Base-by-base conservation (phyloP, 2,113 vertebrate species). In the Pseudopipra pipra region DNA sequence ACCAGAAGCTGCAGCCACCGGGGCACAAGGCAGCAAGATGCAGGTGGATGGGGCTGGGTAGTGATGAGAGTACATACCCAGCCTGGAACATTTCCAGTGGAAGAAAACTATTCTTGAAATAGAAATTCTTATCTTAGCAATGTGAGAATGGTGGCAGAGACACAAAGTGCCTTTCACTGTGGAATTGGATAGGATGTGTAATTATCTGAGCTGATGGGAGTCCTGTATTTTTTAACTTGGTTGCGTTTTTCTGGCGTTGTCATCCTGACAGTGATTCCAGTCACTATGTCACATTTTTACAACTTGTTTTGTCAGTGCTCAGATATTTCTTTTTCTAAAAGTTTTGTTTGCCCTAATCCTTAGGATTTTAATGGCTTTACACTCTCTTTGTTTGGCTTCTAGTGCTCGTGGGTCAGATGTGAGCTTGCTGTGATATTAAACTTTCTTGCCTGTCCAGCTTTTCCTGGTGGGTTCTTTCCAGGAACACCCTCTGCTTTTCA, bases 91-190 rank as follows among this genome's bases (percentile, higher is more conserved):
- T 55, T 63, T 85, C 85, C 95, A 67, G 56, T 5, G 58, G 55
- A n/a, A 66, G 72, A 44, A 85, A 96, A 95, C 73, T 4, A 35
- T 58, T 75, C 93, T 95, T 94, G 87, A 91, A 96, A 96, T 83
- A 96, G 89, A 85, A 96, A 73, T 74, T 85, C 75, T 79, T 91
- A 24, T 67, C 89, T 87, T 79, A 76, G 74, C 71, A 43, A 13
- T 30, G 63, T 54, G 71, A 70, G 93, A 37, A 82, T 62, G 77
- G 71, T 79, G 81, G 85, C 91, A 95, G 94, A 91, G 19, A 37
- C 87, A 68, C 73, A 71, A 81, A 93, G 73, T 70, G 74, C 58
- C 74, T 95, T 92, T 79, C 4, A 17, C 49, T 54, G 62, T 55
- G 55, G 77, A 49, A 44, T 21, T 22, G 41, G 63, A 14, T 20